These are phyloP conservation scores for Podarcis muralis DNA, from an alignment of 2,113 vertebrate genomes.

Conservation along the genomic window DNA sequence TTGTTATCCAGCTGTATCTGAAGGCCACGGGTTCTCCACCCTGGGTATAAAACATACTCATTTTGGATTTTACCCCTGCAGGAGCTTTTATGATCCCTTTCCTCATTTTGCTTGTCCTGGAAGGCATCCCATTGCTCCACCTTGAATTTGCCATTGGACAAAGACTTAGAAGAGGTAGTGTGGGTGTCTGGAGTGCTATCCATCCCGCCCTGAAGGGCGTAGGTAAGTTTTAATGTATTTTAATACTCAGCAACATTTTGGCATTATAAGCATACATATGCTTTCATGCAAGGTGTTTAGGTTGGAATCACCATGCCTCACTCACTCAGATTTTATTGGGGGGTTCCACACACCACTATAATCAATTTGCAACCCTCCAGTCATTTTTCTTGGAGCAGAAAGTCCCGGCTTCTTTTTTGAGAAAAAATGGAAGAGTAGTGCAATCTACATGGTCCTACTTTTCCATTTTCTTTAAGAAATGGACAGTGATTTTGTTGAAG, in stretches of 20 bases:
- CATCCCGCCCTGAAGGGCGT: constrained; percentile 87
- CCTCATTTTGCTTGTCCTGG: constrained; percentile 92
- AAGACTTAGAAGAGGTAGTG: constrained; percentile 87
- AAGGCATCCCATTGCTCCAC: constrained; percentile 91
- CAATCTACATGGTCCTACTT: neutral
- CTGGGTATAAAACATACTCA: neutral
- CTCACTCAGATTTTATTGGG: neutral
- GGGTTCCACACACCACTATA: neutral
- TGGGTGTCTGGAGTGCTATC: constrained; percentile 90
- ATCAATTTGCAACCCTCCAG: neutral
- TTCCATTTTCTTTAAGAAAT: neutral
- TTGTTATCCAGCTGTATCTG: too few species aligned
- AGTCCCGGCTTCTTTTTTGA: neutral
- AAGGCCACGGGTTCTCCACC: too few species aligned
- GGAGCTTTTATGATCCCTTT: constrained; percentile 99
- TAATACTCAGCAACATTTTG: neutral
- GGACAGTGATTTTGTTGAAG: neutral
- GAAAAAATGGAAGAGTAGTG: neutral
- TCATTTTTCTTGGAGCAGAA: neutral
- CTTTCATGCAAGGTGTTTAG: neutral
- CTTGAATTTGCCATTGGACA: constrained; percentile 97
- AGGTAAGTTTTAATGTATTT: constrained; percentile 77
- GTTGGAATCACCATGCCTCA: neutral
- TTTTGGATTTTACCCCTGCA: constrained; percentile 52
- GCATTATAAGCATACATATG: neutral